Conservation (phyloP, 2,797 vertebrate species). For the Coracias cyanogaster region DNA sequence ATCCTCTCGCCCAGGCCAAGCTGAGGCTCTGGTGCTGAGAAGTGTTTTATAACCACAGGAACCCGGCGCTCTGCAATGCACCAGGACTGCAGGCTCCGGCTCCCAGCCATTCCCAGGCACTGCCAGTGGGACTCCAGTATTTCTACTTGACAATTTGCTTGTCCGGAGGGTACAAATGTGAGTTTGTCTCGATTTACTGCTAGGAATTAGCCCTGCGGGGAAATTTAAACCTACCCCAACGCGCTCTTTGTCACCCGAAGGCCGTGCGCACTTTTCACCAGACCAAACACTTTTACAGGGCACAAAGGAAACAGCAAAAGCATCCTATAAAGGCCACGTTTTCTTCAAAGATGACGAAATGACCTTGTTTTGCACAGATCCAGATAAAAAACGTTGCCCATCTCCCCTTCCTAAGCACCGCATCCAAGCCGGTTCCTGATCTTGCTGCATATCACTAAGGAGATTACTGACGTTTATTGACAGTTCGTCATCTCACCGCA, state of each 20-base stretch:
- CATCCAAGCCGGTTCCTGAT: not conserved
- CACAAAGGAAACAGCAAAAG: not conserved
- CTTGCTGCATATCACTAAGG: accelerated
- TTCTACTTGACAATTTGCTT: not conserved
- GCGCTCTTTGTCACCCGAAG: not conserved
- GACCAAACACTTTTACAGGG: not conserved
- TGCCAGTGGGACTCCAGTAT: not conserved
- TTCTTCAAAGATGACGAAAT: not conserved
- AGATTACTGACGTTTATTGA: not conserved
- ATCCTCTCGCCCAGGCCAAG: not conserved
- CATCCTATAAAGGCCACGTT: accelerated
- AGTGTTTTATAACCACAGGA: not conserved
- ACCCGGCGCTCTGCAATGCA: not conserved
- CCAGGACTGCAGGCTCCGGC: not conserved
- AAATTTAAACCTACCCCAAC: not conserved
- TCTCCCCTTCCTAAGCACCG: not conserved
- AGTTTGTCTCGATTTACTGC: not conserved
- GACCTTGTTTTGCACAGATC: not conserved
- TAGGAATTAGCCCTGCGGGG: not conserved
- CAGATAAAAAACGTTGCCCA: not conserved
- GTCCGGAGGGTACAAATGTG: not conserved
- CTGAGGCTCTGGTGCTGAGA: not conserved
- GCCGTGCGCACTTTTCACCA: not conserved
- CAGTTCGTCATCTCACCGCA: not conserved
- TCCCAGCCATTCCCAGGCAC: not conserved